Base-by-base conservation (phyloP, 1,140 invertebrate genomes). In the Leptoteleia sp. region DNA sequence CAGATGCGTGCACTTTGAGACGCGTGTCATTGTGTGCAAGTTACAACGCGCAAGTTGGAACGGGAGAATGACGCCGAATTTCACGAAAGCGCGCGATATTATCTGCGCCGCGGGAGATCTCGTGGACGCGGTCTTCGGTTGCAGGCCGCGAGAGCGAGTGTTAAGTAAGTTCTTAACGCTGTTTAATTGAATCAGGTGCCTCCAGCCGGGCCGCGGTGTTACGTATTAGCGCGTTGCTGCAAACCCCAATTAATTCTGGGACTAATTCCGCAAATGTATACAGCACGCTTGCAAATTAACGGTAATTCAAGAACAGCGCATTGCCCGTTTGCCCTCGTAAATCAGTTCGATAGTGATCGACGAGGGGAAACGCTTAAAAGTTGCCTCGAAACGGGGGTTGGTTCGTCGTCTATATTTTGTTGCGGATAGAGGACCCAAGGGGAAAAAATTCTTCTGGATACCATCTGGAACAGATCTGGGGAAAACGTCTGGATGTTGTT, bases 151-250 rank as follows among this genome's bases (percentile, higher is more conserved):
- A 37, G 68, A 38, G 59, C 25, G 64, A 68, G 65, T 48, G 65
- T 76, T 72, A 76, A 68, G 80, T 76, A 76, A 79, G 72, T 76
- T 62, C 55, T 62, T 59, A 52, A 48, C 29, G 62, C 70, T 76
- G 43, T 54, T 80, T 75, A 79, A 80, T 80, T 81, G 68, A 68
- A 78, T 59, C 76, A 78, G 80, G 68, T 73, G 71, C 79, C 70
- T 82, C 79, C 71, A 54, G 0, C 31, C 31, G 43, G 27, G 12
- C 37, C 31, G 43, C 17, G 22, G 45, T 12, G 55, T 76, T 76
- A 76, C 64, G 73, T 76, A 68, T 68, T 70, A 62, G 47, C 40
- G 3, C 16, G 50, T 70, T 68, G 64, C 64, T 31, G 72, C 52
- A n/a, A 76, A 67, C 45, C 62, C 38, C 62, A 71, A 61, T 73